phyloP scores from a whole-genome alignment of 2,797 vertebrate species.

The Peromyscus melanophrys region DNA sequence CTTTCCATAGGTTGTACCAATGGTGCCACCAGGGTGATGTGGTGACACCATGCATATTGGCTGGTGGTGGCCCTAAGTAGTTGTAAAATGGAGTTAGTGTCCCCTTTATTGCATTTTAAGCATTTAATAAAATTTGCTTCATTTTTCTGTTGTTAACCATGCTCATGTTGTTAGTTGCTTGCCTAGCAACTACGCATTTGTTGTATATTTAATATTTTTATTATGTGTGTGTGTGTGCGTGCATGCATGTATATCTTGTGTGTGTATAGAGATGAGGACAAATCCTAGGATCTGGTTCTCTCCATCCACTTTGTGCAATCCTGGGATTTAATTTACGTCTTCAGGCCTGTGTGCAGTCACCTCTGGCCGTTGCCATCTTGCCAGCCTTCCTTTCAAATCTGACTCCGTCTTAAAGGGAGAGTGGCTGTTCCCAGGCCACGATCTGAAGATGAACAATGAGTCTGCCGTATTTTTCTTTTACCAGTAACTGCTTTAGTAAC shows the following conservation, averaged over 20 bases:
- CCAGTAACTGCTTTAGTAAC: background rate
- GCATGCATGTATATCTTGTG: no score
- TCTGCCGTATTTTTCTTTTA: no score
- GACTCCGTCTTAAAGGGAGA: background rate
- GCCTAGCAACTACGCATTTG: background rate
- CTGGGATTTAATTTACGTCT: background rate
- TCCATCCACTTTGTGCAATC: background rate
- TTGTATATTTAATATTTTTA: background rate
- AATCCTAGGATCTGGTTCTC: background rate
- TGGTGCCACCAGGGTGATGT: accelerated
- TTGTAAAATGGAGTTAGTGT: background rate
- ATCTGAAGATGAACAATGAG: background rate
- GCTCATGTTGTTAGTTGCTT: background rate
- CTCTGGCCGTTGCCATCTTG: background rate
- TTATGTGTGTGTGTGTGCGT: background rate
- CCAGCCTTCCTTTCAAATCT: background rate
- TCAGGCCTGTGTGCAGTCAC: background rate
- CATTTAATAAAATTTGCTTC: constrained; percentile 18
- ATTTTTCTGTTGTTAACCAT: constrained; percentile 23
- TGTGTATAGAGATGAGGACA: background rate
- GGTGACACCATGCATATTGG: no score
- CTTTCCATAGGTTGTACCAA: background rate
- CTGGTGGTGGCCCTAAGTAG: background rate
- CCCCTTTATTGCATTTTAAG: constrained; percentile 16
- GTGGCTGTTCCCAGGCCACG: background rate